Evolutionary conservation across 2,113 vertebrate species (phyloP).

Genomic region (Vulpes ferrilata): DNA sequence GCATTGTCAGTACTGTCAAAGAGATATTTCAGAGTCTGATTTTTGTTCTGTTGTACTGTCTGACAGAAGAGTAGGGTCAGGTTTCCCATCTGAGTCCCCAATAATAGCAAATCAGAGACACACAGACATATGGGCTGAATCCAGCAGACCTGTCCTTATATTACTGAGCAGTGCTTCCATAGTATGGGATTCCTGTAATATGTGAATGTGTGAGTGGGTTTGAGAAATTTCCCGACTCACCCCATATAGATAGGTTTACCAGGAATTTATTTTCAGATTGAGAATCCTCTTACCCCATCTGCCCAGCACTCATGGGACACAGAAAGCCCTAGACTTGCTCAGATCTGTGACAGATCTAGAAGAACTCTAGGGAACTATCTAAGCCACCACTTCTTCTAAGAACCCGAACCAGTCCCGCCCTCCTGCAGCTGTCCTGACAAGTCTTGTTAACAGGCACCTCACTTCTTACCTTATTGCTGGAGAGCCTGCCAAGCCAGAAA

Average conservation of each 20-base stretch:
- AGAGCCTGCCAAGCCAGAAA: rapidly evolving
- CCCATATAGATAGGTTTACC: not conserved
- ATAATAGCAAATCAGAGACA: not conserved
- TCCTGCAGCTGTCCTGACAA: not conserved
- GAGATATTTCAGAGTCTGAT: not conserved
- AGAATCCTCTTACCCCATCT: not conserved
- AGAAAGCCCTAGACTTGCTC: not conserved
- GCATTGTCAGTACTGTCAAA: not conserved
- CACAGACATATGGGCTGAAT: not conserved
- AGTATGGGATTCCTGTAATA: not conserved
- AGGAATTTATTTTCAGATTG: not conserved
- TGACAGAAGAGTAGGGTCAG: not conserved
- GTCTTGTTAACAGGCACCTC: not conserved
- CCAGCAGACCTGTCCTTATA: not conserved
- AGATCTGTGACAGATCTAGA: not conserved
- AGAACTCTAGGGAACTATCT: not conserved
- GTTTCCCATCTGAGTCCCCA: not conserved
- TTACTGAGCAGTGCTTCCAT: not conserved
- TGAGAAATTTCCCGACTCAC: not conserved
- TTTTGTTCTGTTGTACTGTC: not conserved
- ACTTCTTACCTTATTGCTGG: not conserved
- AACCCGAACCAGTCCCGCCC: rapidly evolving
- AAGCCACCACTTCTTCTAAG: not conserved
- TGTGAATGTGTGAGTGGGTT: not conserved
- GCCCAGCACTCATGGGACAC: not conserved